These are phyloP conservation scores for Tylochromis polylepis DNA, from an alignment of 2,113 vertebrate species.

Conservation along the genomic window DNA sequence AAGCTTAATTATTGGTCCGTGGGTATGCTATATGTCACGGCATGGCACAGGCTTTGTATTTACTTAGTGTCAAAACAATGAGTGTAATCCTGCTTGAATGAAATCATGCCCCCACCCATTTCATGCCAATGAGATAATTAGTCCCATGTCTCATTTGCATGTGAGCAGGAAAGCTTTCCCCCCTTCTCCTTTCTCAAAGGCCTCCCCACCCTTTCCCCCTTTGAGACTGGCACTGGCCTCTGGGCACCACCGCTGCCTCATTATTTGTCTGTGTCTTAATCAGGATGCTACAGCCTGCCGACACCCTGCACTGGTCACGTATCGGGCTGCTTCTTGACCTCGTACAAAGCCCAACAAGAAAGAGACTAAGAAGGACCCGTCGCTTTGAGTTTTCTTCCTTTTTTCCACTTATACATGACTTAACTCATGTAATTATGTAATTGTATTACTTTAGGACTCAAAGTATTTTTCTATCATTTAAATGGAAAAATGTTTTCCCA, in stretches of 20 bases:
- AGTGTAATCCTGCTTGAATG: constrained; percentile 56
- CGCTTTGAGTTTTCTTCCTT: background rate
- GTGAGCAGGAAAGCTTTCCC: constrained; percentile 21
- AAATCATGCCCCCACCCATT: constrained; percentile 16
- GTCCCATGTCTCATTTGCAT: constrained; percentile 61
- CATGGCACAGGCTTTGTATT: constrained; percentile 50
- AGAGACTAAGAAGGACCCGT: background rate
- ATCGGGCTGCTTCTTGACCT: background rate
- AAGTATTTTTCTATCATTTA: background rate
- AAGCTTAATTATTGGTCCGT: constrained; percentile 14
- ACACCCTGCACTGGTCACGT: background rate
- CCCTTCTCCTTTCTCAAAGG: background rate
- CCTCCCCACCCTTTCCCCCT: background rate
- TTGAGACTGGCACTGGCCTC: constrained; percentile 37
- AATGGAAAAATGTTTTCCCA: background rate
- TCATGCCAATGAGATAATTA: constrained; percentile 66
- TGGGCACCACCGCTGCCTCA: constrained; percentile 30
- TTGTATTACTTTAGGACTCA: background rate
- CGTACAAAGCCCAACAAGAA: background rate
- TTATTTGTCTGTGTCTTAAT: constrained; percentile 39
- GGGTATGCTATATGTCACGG: constrained; percentile 28
- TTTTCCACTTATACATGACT: background rate
- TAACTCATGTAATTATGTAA: background rate
- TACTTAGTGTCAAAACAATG: constrained; percentile 63
- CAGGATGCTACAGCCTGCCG: constrained; percentile 27